Evolutionary conservation across 2,797 vertebrate genomes (phyloP), one percentile per base, ranked within the genome.

Genomic region (Novumbra hubbsi): DNA sequence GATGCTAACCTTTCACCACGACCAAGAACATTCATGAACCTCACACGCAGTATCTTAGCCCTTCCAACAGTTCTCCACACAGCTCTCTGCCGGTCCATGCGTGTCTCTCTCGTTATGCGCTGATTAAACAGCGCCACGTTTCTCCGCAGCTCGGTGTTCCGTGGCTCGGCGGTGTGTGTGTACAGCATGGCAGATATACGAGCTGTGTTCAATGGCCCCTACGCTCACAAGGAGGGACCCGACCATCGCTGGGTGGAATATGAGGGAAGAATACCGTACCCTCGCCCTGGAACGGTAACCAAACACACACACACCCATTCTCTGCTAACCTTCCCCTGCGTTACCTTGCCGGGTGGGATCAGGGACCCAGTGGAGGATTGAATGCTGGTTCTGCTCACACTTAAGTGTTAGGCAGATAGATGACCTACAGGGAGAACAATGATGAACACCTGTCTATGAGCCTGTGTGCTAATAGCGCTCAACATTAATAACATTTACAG

Each of bases 191-290:
- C 96, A 1, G 96, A 99, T 68, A 95, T 99, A 78, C 92, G 98
- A 79, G 96, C 95, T 0, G 96, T 90, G 55, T 99, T 99, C 85
- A 99, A 98, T 1, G 98, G 98, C 49, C 96, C 97, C 0, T 99
- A 97, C 0, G 96, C 97, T 7, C 98, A 99, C 89, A 99, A 99
- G 85, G 98, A 99, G 83, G 98, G 98, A 19, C 95, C 92, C 0
- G 96, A 98, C 83, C 96, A 99, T 83, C 93, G 95, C 19, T 99
- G 98, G 98, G 95, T 98, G 1, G 96, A 98, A 80, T 99, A 96
- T 0, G 97, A 99, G 75, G 98, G 96, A 1, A 92, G 93, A 74
- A 97, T 99, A 81, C 98, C 98, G 0, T 99, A 99, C 81, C 98
- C 98, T 3, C 90, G 97, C 45, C 98, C 98, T 71, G 98, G 98